Base-by-base conservation (phyloP, 1,140 invertebrate species). In the Bicyclus anynana region DNA sequence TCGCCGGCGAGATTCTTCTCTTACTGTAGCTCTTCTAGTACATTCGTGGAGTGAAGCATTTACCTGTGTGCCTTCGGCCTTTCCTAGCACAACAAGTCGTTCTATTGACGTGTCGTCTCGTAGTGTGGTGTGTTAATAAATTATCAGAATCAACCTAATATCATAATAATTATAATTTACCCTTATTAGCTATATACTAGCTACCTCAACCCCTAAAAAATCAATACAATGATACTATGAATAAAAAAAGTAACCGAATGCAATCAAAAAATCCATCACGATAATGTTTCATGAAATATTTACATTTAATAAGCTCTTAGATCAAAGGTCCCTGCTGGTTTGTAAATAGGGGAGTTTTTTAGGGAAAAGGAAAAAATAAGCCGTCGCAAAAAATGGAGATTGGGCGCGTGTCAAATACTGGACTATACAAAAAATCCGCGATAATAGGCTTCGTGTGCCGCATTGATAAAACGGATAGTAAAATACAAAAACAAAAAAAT, bases 261-360 rank as follows among this genome's bases (percentile, higher is more conserved):
- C 53, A 29, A 67, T 61, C 67, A 70, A 77, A 33, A 65, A 71
- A 67, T 26, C 13, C 17, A 42, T 59, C 21, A 37, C 48, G 66
- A 77, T 80, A 74, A 75, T 74, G 59, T 76, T 78, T 74, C 70
- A 77, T 85, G 79, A 87, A 87, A 85, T 87, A 87, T 87, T 87
- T 85, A 85, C 70, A 76, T 85, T 87, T 87, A 87, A 87, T 87
- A 87, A 84, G 80, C 76, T 74, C 59, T 58, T 65, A 74, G 84
- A 85, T 85, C 81, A 87, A 84, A 87, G 84, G 84, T 87, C 84
- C 69, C 64, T 65, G 64, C 69, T 78, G 71, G 65, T 80, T 77
- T 76, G 71, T 73, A 77, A 83, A 83, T 85, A 83, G 82, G 84
- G 84, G 81, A 74, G 59, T 80, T 81, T 78, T 62, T 55, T 54